Evolutionary conservation across 2,888 invertebrate genomes (phyloP), one percentile per base, ranked within the genome.

Genomic region (Marronus borbonicus): DNA sequence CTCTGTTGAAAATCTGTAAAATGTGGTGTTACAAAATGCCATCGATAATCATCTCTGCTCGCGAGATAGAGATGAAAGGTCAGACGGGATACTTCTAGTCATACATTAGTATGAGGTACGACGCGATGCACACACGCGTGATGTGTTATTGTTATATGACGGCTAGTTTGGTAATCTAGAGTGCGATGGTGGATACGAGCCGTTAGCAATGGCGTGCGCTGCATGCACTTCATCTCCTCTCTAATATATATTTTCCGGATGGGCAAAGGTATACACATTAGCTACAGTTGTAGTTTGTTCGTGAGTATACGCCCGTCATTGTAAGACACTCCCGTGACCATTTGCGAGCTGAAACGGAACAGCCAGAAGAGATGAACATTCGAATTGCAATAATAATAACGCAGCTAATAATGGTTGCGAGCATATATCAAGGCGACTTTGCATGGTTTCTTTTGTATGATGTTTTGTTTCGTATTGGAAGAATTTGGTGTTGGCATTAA

Each of bases 1-100:
- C 55, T 78, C 77, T 78, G 77, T 78, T 78, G 77, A 78, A 78
- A 78, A 78, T 78, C 74, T 62, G 77, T 62, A 68, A 77, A 77
- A 77, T 69, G 62, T 69, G 64, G 69, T 77, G 72, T 78, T 78
- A 72, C 72, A 78, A 78, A 78, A 78, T 74, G 72, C 72, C 69
- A 69, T 60, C 70, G 77, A 78, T 78, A 78, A 78, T 78, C 77
- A 78, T 78, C 77, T 77, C 72, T 72, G 72, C 39, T 74, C 72
- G 65, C 64, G 77, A 74, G 70, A 78, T 72, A 72, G 72, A 72
- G 72, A 74, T 44, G 72, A 74, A 74, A 74, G 72, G 72, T 74
- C 72, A 74, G 49, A 24, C 72, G 24, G 44, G 60, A 74, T 74
- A 74, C 72, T 44, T 20, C 24, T 5, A 74, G 72, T 39, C 72